Conservation (phyloP, 35 echinoderm and acorn worm genomes). For the Ophiothrix spiculata region DNA sequence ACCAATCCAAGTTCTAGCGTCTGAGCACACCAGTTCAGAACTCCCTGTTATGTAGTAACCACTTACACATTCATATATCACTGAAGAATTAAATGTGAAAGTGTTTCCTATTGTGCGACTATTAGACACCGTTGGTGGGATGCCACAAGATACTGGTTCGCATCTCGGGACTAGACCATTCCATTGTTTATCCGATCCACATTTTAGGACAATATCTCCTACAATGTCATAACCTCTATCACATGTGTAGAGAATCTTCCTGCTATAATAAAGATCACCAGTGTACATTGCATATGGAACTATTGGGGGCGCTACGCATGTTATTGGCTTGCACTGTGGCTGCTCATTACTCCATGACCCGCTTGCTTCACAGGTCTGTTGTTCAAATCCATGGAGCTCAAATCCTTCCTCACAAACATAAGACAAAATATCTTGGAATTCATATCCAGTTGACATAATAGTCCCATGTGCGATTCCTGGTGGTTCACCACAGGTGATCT, state of each 20-base stretch:
- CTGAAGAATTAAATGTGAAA: conserved; percentile 20
- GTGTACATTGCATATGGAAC: neutral
- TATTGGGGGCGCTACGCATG: conserved; percentile 14
- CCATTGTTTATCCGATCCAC: conserved; percentile 7
- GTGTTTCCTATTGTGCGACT: neutral
- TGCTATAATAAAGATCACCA: conserved; percentile 6
- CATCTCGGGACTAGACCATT: conserved; percentile 21
- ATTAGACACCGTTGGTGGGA: conserved; percentile 1
- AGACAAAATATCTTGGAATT: neutral
- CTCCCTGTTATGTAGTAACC: conserved; percentile 34
- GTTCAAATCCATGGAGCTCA: neutral
- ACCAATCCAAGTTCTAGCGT: conserved; percentile 42
- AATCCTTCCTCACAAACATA: conserved; percentile 42
- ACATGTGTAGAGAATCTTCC: conserved; percentile 28
- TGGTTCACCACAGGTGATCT: neutral
- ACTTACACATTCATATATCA: conserved; percentile 39
- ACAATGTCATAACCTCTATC: conserved; percentile 12
- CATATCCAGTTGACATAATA: neutral
- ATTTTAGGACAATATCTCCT: conserved; percentile 19
- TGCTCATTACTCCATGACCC: conserved; percentile 38
- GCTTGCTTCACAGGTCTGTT: conserved; percentile 22
- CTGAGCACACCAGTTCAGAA: conserved; percentile 24
- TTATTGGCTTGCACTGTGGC: conserved; percentile 21
- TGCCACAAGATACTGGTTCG: conserved; percentile 17
- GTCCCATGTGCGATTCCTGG: neutral